A percentile compares a stretch with the other conserved stretches of the same genome.
phyloP scores from a whole-genome alignment of 2,888 invertebrate genomes.

The Ormyrus nitidulus region DNA sequence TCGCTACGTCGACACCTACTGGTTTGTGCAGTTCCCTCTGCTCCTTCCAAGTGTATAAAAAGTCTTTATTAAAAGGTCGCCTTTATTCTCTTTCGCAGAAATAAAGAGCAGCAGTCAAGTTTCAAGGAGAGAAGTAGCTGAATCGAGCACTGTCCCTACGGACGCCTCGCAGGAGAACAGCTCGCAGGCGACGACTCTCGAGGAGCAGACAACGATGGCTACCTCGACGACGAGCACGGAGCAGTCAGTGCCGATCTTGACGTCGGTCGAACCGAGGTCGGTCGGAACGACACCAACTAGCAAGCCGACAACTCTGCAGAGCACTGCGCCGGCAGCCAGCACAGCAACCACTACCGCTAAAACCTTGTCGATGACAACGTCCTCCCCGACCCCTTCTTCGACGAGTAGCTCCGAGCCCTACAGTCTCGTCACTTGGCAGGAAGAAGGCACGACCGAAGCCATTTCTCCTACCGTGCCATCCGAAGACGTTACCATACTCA shows the following conservation, averaged over 20 bases:
- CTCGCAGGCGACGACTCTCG: not conserved
- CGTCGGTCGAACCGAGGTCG: not conserved
- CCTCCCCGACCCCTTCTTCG: constrained; percentile 3
- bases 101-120: no score
- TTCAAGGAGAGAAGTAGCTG: not conserved
- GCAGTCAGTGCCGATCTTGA: not conserved
- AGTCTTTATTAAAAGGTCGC: no score
- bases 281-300: not conserved
- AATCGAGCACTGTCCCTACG: not conserved
- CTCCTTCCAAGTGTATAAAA: no score
- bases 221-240: not conserved
- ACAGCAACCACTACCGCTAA: not conserved
- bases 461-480: constrained; percentile 34
- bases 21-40: no score
- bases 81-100: no score
- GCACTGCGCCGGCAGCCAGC: not conserved
- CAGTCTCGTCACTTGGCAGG: constrained; percentile 49
- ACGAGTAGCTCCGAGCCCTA: constrained; percentile 37
- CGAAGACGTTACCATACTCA: constrained; percentile 63
- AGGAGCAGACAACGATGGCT: not conserved
- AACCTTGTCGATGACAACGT: constrained; percentile 1
- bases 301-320: not conserved
- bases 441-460: constrained; percentile 42
- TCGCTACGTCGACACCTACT: not conserved
- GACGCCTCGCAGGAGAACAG: not conserved